Percentiles rank a stretch among this genome's conserved stretches.
phyloP scores from a whole-genome alignment of 2,797 vertebrate genomes.

The Sebastes kiyomatsui region DNA sequence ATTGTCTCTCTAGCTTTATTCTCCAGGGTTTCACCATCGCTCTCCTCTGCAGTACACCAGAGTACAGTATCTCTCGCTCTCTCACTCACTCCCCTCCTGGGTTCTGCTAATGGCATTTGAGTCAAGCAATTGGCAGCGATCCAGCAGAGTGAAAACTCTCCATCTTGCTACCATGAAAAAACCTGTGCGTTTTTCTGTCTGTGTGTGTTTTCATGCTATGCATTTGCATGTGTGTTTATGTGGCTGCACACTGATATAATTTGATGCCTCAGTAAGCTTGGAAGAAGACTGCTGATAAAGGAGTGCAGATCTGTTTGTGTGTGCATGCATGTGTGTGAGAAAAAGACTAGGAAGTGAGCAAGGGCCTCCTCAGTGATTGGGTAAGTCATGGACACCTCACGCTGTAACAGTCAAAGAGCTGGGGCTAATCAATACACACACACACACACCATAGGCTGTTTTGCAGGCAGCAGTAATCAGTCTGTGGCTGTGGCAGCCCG shows the following conservation, averaged over 20 bases:
- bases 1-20: not conserved
- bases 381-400: constrained; percentile 53
- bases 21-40: not conserved
- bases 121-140: constrained; percentile 7
- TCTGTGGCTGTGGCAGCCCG: constrained; percentile 38
- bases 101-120: constrained; percentile 20
- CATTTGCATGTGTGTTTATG: not conserved
- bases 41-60: not conserved
- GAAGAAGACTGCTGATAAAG: constrained; percentile 7
- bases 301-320: not conserved
- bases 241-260: constrained; percentile 11
- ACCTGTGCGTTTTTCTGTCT: not conserved
- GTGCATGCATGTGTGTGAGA: not conserved
- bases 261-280: constrained; percentile 16
- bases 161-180: not conserved
- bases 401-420: constrained; percentile 51
- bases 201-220: not conserved
- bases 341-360: constrained; percentile 25
- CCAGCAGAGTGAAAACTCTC: constrained; percentile 9
- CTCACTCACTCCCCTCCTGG: not conserved
- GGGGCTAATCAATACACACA: constrained; percentile 44
- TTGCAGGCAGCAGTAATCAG: constrained; percentile 67
- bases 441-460: constrained; percentile 26
- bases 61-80: not conserved
- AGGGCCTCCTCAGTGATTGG: constrained; percentile 41